Evolutionary conservation across 2,888 invertebrate species (phyloP), one percentile per base, ranked within the genome.

Genomic region (Drosophila atroscutellata): DNA sequence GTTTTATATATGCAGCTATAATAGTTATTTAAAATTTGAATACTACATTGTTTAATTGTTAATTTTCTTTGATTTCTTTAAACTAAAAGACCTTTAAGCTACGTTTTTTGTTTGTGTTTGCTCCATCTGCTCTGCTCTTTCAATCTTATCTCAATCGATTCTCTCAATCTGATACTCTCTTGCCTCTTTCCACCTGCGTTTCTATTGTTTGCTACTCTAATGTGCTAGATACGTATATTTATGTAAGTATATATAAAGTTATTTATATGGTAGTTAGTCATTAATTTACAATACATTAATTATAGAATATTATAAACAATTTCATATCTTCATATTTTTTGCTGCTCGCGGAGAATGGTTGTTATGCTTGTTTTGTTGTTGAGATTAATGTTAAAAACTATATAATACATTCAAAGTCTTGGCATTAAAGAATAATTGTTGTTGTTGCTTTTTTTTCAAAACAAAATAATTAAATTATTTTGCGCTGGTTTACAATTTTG

Each of bases 401-500:
- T 79, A 85, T 82, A 82, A 90, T 83, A 90, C 86, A 90, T 81
- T 75, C 72, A 75, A 81, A 85, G 85, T 86, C 89, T 89, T 85
- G 85, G 77, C 81, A 60, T 77, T 85, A 81, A 83, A 77, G 55
- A 70, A 80, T 81, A 75, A 79, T 45, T 24, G 28, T 67, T 76
- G 59, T 72, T 79, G 0, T 26, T 24, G 1, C 76, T 68, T 61
- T 15, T 6, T 20, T 32, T 2, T 28, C 55, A 37, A 69, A 89
- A 80, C 90, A 91, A 90, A 91, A 90, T 91, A 90, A 90, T 90
- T 91, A 86, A 90, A 90, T 90, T 91, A 90, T 90, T 90, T 90
- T 91, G 90, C 86, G 80, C 84, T 83, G 80, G 80, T 81, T 84
- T 86, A 80, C 86, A 77, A 81, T 85, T 85, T 78, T 58, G 51